Conservation (phyloP, 2,113 vertebrate genomes). For the Ranitomeya variabilis region DNA sequence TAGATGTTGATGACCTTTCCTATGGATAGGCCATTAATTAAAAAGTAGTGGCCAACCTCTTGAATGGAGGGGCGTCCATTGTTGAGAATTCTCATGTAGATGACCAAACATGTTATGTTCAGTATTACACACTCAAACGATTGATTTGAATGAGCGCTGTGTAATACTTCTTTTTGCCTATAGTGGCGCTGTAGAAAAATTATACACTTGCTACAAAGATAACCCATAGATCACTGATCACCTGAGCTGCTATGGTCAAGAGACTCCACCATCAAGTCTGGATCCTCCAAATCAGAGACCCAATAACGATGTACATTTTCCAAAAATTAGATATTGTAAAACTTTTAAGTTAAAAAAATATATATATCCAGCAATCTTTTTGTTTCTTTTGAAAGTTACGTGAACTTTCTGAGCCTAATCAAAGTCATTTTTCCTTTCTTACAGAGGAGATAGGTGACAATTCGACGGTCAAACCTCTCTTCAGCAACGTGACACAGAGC, state of each 20-base stretch:
- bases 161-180: neutral
- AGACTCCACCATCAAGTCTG: neutral
- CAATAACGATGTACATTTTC: neutral
- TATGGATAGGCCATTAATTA: no score
- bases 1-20: no score
- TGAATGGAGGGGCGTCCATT: no score
- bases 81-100: no score
- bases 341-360: neutral
- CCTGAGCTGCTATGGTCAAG: neutral
- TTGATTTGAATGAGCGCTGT: neutral
- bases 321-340: neutral
- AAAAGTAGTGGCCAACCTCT: no score
- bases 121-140: neutral
- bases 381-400: neutral
- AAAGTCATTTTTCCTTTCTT: neutral
- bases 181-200: neutral
- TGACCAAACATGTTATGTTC: neutral
- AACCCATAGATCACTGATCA: no score
- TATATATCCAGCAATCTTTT: neutral
- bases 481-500: slow-evolving; percentile 63
- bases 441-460: slow-evolving; percentile 73
- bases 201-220: no score
- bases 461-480: slow-evolving; percentile 65
- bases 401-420: neutral
- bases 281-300: neutral